Evolutionary conservation across 1,140 invertebrate genomes (phyloP).

Genomic region (Drosophila oshimai): DNA sequence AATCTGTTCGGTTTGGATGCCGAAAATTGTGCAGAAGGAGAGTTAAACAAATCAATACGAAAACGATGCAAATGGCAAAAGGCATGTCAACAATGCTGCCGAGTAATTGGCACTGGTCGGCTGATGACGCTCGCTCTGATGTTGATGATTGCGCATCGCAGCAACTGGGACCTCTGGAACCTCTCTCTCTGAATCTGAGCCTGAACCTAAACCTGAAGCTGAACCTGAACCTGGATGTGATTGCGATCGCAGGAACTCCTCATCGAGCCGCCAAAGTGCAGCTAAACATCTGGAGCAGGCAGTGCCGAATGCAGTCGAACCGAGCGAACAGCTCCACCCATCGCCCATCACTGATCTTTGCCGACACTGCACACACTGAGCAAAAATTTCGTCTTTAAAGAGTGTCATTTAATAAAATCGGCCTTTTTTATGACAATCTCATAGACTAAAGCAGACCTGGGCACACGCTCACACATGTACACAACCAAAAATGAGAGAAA

Average conservation of each 20-base stretch:
- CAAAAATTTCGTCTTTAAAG: too few relatives aligned
- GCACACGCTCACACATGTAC: too few relatives aligned
- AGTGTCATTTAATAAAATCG: too few relatives aligned
- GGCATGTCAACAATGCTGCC: slow-evolving; percentile 74
- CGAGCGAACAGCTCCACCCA: slow-evolving; percentile 38
- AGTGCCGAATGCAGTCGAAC: slow-evolving; percentile 12
- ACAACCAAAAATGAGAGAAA: too few relatives aligned
- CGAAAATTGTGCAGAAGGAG: slow-evolving; percentile 34
- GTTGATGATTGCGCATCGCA: slow-evolving; percentile 71
- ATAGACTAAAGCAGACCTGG: too few relatives aligned
- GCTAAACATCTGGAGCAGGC: slow-evolving; percentile 79
- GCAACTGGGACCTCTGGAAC: background rate
- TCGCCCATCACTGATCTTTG: slow-evolving; percentile 73
- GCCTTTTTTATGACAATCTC: too few relatives aligned
- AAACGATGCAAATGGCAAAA: slow-evolving; percentile 78
- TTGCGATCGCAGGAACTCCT: slow-evolving; percentile 50
- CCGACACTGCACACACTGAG: slow-evolving; percentile 33
- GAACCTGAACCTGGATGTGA: slow-evolving; percentile 32
- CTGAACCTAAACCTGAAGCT: background rate
- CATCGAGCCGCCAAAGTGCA: slow-evolving; percentile 59
- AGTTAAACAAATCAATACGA: slow-evolving; percentile 80
- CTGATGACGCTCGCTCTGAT: slow-evolving; percentile 59
- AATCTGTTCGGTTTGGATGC: slow-evolving; percentile 21
- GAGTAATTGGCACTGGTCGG: slow-evolving; percentile 72
- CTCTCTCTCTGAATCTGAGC: background rate